Evolutionary conservation across 1,140 invertebrate genomes (phyloP), one percentile per base, ranked within the genome.

Genomic region (Nylanderia fulva): DNA sequence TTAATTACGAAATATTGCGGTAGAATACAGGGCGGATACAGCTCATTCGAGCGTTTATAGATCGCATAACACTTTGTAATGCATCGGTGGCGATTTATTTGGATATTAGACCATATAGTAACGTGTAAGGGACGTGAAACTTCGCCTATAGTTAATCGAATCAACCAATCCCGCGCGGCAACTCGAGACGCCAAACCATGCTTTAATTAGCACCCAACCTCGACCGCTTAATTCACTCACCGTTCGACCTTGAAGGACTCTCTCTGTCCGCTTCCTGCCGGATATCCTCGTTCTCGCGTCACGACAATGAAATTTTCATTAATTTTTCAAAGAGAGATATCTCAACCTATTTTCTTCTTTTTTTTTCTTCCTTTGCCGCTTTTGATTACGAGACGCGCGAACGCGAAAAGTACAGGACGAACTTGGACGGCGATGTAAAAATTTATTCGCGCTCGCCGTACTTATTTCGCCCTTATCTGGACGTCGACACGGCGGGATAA

Each of bases 161-260:
- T 89, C 63, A 82, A 77, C 83, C 80, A 77, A 84, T 89, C 69
- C 61, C 61, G 42, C 69, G 58, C 76, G 56, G 63, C 64, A 72
- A 33, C 56, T 64, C 52, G 52, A 84, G 66, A 74, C 64, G 45
- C 45, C 42, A 58, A 86, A 33, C 82, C 56, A 79, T 69, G 87
- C 76, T 88, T 88, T 88, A 88, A 88, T 88, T 88, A 88, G 75
- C 72, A 52, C 42, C 85, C 75, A 85, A 76, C 69, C 85, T 84
- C 85, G 58, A 74, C n/a, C 61, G 84, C 69, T 33, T 74, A 86
- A 86, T 61, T 63, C 63, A 74, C 64, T 77, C 82, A 33, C 21
- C 45, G 29, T 72, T 76, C 27, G 84, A 85, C 83, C 86, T 77
- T 85, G 83, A 52, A 24, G 3, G 39, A 75, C 52, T 36, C 48